A percentile compares a stretch with the other conserved stretches of the same genome.
These are phyloP conservation scores for Chalcis sispes DNA, from an alignment of 2,888 invertebrate genomes.

Conservation along the genomic window DNA sequence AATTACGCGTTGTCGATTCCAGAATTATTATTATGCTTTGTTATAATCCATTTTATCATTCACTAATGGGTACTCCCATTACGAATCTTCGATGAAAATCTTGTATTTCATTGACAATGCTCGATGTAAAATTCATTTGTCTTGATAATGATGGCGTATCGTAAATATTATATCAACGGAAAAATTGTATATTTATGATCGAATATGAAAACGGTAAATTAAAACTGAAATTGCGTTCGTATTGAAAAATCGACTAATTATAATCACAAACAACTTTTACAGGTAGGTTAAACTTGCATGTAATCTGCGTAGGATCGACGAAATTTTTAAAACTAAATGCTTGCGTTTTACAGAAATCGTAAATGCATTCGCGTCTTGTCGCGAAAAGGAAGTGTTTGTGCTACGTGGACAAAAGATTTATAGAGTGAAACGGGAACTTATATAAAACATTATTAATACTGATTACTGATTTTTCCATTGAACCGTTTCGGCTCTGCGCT, in stretches of 20 bases:
- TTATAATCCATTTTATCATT: too few species aligned
- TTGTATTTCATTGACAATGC: too few species aligned
- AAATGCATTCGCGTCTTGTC: conserved; percentile 19
- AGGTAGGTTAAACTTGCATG: conserved; percentile 2
- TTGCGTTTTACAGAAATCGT: background rate
- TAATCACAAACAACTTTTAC: background rate
- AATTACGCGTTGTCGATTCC: too few species aligned
- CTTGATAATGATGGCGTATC: too few species aligned
- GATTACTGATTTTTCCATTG: conserved; percentile 5
- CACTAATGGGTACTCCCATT: too few species aligned
- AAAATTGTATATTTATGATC: too few species aligned
- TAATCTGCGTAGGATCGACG: background rate
- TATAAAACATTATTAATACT: conserved; percentile 22
- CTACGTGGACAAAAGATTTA: conserved; percentile 10
- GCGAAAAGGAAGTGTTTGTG: conserved; percentile 17
- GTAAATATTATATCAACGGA: too few species aligned
- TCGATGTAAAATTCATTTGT: too few species aligned
- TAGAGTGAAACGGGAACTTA: conserved; percentile 12
- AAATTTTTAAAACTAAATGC: background rate
- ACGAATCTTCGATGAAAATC: too few species aligned
- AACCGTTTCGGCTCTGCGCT: background rate
- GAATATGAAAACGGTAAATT: too few species aligned
- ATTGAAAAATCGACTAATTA: background rate
- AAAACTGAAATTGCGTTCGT: too few species aligned
- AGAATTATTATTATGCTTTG: too few species aligned